Evolutionary conservation across 2,113 vertebrate species (phyloP), one percentile per base, ranked within the genome.

Genomic region (Chitala chitala): DNA sequence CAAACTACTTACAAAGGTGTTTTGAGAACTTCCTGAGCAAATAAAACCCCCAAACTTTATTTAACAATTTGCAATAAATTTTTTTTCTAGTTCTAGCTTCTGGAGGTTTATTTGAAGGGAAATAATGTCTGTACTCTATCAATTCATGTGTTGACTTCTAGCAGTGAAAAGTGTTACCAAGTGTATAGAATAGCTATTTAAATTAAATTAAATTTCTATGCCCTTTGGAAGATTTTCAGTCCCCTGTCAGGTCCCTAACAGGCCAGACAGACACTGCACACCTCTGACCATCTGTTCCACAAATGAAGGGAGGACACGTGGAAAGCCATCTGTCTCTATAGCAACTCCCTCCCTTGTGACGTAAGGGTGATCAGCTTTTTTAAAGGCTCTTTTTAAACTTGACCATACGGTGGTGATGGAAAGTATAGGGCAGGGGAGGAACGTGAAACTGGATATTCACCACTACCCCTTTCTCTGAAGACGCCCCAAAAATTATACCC

Each of bases 241-340:
- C 13, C 55, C 29, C 10, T 72, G 54, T 51, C 70, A 50, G 36
- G 61, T 17, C 31, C 61, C 68, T 73, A 65, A 74, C 64, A 51
- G 56, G 75, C 59, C 71, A 64, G 64, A 68, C 64, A 59, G 48
- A 76, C 75, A 10, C 44, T 22, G 68, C 66, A 71, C 78, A 75
- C 78, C 74, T 75, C 78, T 69, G 63, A 76, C 76, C 79, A 81
- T 83, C 82, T 81, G 82, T 66, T 78, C n/a, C 48, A 61, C 51
- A 51, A 75, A 55, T 69, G 51, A 54, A 75, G 75, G 77, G 69
- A 70, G 56, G 75, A 36, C 74, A 69, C 17, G 63, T 42, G 48
- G 76, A 58, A 71, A 76, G 59, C 68, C 17, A 59, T 78, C 66
- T 77, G 76, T 76, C 76, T 75, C 79, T 69, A 80, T 76, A 51